A percentile compares a stretch with the other conserved stretches of the same genome.
These are phyloP conservation scores for Phycodurus eques DNA, from an alignment of 2,113 vertebrate species.

Conservation along the genomic window DNA sequence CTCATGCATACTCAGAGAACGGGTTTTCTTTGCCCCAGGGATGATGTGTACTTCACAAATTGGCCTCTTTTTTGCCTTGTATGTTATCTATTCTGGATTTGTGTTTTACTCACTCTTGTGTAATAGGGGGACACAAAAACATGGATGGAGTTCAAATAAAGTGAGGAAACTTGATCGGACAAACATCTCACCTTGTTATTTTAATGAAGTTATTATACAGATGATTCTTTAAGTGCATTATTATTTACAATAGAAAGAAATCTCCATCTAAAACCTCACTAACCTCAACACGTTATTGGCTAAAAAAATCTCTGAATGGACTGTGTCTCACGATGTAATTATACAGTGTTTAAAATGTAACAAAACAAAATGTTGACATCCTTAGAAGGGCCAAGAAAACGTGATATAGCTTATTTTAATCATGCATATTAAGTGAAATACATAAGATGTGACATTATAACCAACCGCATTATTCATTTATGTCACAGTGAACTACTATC, in stretches of 20 bases:
- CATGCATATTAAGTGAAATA: constrained; percentile 23
- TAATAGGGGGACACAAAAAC: background rate
- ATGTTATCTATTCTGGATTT: background rate
- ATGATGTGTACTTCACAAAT: background rate
- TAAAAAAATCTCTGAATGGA: background rate
- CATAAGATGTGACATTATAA: background rate
- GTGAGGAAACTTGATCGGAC: background rate
- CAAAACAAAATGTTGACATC: background rate
- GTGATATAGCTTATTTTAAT: background rate
- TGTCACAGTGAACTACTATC: constrained; percentile 4
- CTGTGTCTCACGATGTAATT: no score
- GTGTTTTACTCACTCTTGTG: background rate
- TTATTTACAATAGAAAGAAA: background rate
- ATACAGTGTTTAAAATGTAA: background rate
- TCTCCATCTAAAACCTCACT: background rate
- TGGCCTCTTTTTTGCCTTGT: background rate
- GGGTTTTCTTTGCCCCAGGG: background rate
- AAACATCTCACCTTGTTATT: constrained; percentile 21
- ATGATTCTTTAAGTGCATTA: background rate
- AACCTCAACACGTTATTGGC: background rate
- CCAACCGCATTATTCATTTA: background rate
- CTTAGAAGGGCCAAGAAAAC: background rate
- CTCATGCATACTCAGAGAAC: background rate
- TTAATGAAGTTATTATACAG: constrained; percentile 38
- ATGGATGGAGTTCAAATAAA: background rate